Conservation (phyloP, 1,140 invertebrate genomes). For the Anastatus disparis region DNA sequence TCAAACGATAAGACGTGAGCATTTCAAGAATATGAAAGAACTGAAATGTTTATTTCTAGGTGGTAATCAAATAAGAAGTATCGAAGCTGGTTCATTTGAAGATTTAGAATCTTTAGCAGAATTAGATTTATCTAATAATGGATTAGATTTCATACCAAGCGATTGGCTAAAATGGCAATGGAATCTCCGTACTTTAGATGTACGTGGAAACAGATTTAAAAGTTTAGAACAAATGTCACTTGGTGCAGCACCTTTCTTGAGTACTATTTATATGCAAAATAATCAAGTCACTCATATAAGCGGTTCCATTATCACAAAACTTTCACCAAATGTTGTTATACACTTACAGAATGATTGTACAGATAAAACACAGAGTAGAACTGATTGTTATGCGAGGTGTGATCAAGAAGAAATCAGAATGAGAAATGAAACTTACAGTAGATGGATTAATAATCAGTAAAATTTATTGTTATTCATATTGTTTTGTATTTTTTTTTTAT, state of each 20-base stretch:
- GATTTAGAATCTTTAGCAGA: constrained; percentile 45
- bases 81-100: constrained; percentile 49
- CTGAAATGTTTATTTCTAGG: constrained; percentile 51
- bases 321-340: constrained; percentile 47
- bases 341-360: constrained; percentile 47
- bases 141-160: constrained; percentile 47
- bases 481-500: too few relatives aligned
- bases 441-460: constrained; percentile 35
- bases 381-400: constrained; percentile 50
- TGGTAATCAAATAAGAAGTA: constrained; percentile 50
- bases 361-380: neutral
- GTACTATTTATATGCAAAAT: constrained; percentile 49
- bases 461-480: too few relatives aligned
- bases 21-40: constrained; percentile 40
- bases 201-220: constrained; percentile 53
- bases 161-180: constrained; percentile 49
- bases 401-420: neutral
- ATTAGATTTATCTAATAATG: constrained; percentile 58
- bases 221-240: constrained; percentile 51
- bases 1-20: constrained; percentile 20
- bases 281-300: constrained; percentile 48
- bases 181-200: constrained; percentile 49
- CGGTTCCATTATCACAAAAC: constrained; percentile 42
- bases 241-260: constrained; percentile 39
- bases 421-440: constrained; percentile 22